Evolutionary conservation across 2,888 invertebrate species (phyloP).

Genomic region (Aporophyla nigra): DNA sequence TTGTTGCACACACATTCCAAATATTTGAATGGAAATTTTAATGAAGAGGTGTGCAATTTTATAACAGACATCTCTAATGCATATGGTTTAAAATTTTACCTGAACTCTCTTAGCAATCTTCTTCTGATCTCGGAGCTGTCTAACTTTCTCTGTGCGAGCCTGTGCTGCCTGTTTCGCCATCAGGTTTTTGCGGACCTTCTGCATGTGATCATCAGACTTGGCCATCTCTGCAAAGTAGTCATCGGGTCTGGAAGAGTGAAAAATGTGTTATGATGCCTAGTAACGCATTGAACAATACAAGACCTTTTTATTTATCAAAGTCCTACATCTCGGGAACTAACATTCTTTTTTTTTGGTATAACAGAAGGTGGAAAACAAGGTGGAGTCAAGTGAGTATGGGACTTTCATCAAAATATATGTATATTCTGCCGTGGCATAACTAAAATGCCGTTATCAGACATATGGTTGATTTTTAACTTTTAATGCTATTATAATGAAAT

Average conservation of each 20-base stretch:
- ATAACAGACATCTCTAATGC: background rate
- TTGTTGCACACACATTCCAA: background rate
- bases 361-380: too few relatives aligned
- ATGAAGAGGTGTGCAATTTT: background rate
- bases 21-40: background rate
- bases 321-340: background rate
- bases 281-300: background rate
- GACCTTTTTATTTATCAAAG: background rate
- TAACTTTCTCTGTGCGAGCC: constrained; percentile 97
- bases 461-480: too few relatives aligned
- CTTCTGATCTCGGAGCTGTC: constrained; percentile 96
- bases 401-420: too few relatives aligned
- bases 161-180: constrained; percentile 96
- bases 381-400: background rate
- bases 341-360: background rate
- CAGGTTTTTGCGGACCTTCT: constrained; percentile 96
- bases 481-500: too few relatives aligned
- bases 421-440: too few relatives aligned
- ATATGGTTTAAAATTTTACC: constrained; percentile 72
- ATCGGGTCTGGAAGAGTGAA: constrained; percentile 92
- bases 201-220: constrained; percentile 99
- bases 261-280: background rate
- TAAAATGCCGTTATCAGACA: too few relatives aligned
- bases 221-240: constrained; percentile 99
- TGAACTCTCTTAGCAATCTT: constrained; percentile 98